Evolutionary conservation across 2,888 invertebrate genomes (phyloP).

Genomic region (Brachypalpus laphriformis): DNA sequence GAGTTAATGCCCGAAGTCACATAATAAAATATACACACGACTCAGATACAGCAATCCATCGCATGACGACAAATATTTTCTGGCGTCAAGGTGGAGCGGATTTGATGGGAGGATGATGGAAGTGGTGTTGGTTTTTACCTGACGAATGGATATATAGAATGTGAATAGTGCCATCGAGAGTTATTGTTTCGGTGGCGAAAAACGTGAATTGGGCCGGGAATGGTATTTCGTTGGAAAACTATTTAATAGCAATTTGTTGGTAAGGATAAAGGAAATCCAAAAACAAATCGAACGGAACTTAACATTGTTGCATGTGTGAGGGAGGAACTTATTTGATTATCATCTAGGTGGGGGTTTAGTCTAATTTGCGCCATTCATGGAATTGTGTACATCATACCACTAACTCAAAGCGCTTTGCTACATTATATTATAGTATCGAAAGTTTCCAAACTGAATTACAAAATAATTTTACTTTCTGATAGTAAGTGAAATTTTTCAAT

Average conservation of each 20-base stretch:
- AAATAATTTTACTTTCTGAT: neutral
- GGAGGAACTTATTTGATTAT: neutral
- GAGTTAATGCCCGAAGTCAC: conserved; percentile 53
- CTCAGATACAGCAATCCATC: conserved; percentile 18
- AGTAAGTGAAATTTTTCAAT: no score
- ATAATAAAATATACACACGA: conserved; percentile 9
- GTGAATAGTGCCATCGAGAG: neutral
- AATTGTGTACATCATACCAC: no score
- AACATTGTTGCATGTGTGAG: neutral
- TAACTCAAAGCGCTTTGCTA: no score
- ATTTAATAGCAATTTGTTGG: neutral
- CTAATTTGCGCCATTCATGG: neutral
- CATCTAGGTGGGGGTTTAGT: neutral
- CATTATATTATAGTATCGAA: no score
- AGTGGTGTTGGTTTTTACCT: neutral
- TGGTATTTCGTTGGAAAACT: neutral
- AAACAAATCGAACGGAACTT: neutral
- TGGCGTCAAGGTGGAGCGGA: conserved; percentile 13
- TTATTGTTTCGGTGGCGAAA: neutral
- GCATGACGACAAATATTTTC: conserved; percentile 39
- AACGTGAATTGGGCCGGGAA: conserved; percentile 16
- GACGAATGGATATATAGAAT: neutral
- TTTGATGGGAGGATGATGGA: neutral
- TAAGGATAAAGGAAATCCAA: neutral
- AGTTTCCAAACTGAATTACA: no score